Percentiles rank a stretch among this genome's conserved stretches.
Conservation (phyloP, 2,113 vertebrate species). For the Epinephelus moara region DNA sequence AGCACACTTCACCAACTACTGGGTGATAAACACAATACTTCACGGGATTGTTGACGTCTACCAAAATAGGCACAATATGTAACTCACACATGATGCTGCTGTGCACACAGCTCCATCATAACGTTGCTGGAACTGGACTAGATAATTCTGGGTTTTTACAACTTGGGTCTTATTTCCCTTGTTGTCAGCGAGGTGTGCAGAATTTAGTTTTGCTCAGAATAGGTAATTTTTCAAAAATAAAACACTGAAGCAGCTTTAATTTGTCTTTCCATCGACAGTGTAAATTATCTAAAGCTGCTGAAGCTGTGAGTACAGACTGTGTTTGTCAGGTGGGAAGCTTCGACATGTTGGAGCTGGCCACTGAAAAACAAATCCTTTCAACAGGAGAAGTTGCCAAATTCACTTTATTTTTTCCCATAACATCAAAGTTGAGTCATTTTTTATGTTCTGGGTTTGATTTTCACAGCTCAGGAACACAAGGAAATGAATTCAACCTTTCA, state of each 20-base stretch:
- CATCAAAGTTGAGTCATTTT: neutral
- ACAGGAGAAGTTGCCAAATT: neutral
- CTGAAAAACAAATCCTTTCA: neutral
- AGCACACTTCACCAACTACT: conserved; percentile 42
- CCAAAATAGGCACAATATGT: conserved; percentile 44
- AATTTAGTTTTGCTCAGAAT: no score
- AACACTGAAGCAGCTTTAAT: neutral
- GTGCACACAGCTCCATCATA: neutral
- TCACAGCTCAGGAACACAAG: neutral
- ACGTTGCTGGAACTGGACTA: neutral
- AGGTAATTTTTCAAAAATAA: neutral
- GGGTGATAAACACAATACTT: conserved; percentile 43
- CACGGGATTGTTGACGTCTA: conserved; percentile 41
- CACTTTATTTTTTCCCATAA: neutral
- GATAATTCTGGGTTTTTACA: conserved; percentile 20
- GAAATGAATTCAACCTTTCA: neutral
- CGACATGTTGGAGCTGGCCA: neutral
- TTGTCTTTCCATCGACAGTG: neutral
- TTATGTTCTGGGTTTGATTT: neutral
- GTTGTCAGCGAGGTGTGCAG: neutral
- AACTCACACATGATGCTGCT: conserved; percentile 11
- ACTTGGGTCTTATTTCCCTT: neutral
- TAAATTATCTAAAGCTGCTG: neutral
- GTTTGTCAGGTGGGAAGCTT: neutral
- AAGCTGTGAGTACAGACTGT: neutral